phyloP scores from a whole-genome alignment of 1,140 invertebrate species.

The Phocides pigmalion region DNA sequence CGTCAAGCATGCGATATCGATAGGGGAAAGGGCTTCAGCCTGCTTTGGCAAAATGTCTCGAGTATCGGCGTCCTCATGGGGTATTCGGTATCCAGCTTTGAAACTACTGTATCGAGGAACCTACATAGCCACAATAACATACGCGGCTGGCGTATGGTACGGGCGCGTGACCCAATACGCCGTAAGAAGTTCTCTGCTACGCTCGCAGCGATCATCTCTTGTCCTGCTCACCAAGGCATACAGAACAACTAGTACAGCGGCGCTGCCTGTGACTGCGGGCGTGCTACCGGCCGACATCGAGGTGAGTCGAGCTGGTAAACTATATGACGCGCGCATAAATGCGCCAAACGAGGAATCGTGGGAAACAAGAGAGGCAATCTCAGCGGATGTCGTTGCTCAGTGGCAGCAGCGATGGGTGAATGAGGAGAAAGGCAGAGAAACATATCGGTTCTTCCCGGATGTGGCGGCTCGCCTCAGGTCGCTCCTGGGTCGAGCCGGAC shows the following conservation, averaged over 20 bases:
- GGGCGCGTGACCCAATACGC: slow-evolving; percentile 1
- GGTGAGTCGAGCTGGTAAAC: slow-evolving; percentile 3
- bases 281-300: slow-evolving; percentile 25
- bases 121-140: slow-evolving; percentile 7
- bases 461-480: slow-evolving; percentile 19
- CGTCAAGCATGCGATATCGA: not conserved
- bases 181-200: slow-evolving; percentile 24
- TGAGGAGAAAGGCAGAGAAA: slow-evolving; percentile 9
- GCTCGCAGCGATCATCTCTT: slow-evolving; percentile 35
- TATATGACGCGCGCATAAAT: not conserved
- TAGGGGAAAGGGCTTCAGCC: not conserved
- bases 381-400: slow-evolving; percentile 4
- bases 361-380: slow-evolving; percentile 14
- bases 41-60: slow-evolving; percentile 23
- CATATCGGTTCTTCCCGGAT: slow-evolving; percentile 21
- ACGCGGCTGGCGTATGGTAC: slow-evolving; percentile 16
- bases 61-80: slow-evolving; percentile 18
- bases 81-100: not conserved
- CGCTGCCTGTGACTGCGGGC: slow-evolving; percentile 7
- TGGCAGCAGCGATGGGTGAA: slow-evolving; percentile 33
- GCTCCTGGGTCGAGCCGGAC: slow-evolving; percentile 29
- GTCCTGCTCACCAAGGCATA: slow-evolving; percentile 23
- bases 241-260: slow-evolving; percentile 1
- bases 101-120: slow-evolving; percentile 6
- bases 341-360: not conserved